phyloP scores from a whole-genome alignment of 2,113 vertebrate genomes.

The Synodontis membranacea region DNA sequence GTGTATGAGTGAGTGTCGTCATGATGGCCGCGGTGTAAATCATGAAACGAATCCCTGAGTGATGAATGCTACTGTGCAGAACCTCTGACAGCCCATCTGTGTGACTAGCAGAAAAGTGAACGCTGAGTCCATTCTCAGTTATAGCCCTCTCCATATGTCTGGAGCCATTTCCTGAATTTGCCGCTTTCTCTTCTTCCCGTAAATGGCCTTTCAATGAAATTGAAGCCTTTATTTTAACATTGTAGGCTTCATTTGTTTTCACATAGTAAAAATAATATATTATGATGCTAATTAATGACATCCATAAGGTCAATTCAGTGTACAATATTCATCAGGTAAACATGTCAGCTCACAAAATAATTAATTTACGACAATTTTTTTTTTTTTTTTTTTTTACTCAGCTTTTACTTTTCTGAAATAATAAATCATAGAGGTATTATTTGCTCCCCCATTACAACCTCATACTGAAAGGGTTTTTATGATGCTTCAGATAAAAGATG shows the following conservation, averaged over 20 bases:
- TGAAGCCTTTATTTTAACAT: neutral
- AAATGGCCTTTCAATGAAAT: neutral
- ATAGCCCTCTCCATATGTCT: neutral
- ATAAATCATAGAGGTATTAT: neutral
- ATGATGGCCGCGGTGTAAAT: conserved; percentile 19
- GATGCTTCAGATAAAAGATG: neutral
- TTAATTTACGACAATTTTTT: neutral
- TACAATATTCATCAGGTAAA: neutral
- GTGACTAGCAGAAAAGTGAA: conserved; percentile 20
- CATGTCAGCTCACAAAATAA: neutral
- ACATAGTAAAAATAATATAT: neutral
- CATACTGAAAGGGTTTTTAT: conserved; percentile 8
- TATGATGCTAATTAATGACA: neutral
- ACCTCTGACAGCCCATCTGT: conserved; percentile 53
- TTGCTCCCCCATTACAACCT: neutral
- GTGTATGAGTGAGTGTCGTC: conserved; percentile 13
- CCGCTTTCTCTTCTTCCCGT: neutral
- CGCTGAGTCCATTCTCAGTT: neutral
- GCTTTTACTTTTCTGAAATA: conserved; percentile 16
- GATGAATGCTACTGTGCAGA: conserved; percentile 36
- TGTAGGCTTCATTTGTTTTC: neutral
- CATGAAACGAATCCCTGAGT: neutral
- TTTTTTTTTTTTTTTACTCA: neutral
- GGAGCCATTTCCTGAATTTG: neutral
- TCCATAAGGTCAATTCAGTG: neutral